A percentile compares a stretch with the other conserved stretches of the same genome.
Evolutionary conservation across 1,140 invertebrate species (phyloP).

Genomic region (Drosophila repleta): DNA sequence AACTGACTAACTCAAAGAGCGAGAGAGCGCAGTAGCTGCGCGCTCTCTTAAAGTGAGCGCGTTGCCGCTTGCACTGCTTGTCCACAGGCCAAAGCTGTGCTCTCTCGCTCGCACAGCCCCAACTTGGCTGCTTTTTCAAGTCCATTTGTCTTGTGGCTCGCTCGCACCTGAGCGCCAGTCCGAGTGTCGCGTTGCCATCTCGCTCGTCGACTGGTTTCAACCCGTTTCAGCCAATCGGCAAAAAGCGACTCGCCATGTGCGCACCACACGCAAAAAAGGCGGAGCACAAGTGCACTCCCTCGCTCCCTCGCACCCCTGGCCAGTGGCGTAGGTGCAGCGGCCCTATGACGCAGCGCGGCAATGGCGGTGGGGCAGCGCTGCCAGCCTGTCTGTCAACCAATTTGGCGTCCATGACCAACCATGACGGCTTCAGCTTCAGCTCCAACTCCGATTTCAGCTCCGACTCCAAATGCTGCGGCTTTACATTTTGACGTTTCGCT

Average conservation of each 20-base stretch:
- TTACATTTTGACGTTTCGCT: constrained; percentile 64
- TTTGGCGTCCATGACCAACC: constrained; percentile 81
- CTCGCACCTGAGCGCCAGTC: constrained; percentile 29
- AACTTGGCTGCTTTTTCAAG: constrained; percentile 30
- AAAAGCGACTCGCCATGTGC: constrained; percentile 66
- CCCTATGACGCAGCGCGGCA: constrained; percentile 55
- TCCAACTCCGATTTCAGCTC: constrained; percentile 7
- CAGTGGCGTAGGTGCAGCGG: constrained; percentile 18
- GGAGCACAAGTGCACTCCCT: constrained; percentile 40
- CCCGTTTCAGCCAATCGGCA: constrained; percentile 63
- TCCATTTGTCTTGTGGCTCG: constrained; percentile 43
- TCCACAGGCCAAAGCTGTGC: background rate
- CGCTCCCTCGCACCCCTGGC: constrained; percentile 24
- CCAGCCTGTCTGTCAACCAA: constrained; percentile 73
- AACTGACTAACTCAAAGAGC: constrained; percentile 10
- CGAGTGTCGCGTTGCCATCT: constrained; percentile 39
- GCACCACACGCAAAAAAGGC: constrained; percentile 56
- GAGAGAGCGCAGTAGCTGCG: constrained; percentile 38
- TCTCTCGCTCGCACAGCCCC: constrained; percentile 19
- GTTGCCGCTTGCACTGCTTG: constrained; percentile 34
- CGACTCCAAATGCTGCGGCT: constrained; percentile 42
- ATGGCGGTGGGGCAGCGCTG: constrained; percentile 60
- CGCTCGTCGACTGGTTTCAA: constrained; percentile 49
- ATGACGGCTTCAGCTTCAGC: constrained; percentile 52
- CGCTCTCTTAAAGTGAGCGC: constrained; percentile 46